These are phyloP conservation scores for Drosophila melanogaster DNA, from an alignment of 1,140 invertebrate species.

Conservation along the genomic window Release_6_plus_ISO1_MT NT_033779.5:8582501-8583000, in stretches of 20 bases:
- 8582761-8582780: constrained; percentile 3
- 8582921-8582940: constrained; percentile 72
- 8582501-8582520: too few species aligned
- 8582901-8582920: constrained; percentile 66
- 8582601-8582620: too few species aligned
- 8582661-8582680: neutral
- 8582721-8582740: too few species aligned
- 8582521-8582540: constrained; percentile 3
- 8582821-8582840: constrained; percentile 37
- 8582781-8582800: constrained; percentile 33
- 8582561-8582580: neutral
- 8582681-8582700: neutral
- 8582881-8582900: constrained; percentile 23
- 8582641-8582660: too few species aligned
- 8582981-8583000: constrained; percentile 80
- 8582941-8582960: constrained; percentile 49
- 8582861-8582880: constrained; percentile 17
- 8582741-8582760: neutral
- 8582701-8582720: too few species aligned
- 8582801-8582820: constrained; percentile 23
- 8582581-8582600: neutral
- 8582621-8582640: too few species aligned
- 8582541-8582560: constrained; percentile 5
- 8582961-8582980: constrained; percentile 54
- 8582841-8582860: constrained; percentile 30